Base-by-base conservation (phyloP, 2,113 vertebrate genomes). In the Eulemur rufifrons region DNA sequence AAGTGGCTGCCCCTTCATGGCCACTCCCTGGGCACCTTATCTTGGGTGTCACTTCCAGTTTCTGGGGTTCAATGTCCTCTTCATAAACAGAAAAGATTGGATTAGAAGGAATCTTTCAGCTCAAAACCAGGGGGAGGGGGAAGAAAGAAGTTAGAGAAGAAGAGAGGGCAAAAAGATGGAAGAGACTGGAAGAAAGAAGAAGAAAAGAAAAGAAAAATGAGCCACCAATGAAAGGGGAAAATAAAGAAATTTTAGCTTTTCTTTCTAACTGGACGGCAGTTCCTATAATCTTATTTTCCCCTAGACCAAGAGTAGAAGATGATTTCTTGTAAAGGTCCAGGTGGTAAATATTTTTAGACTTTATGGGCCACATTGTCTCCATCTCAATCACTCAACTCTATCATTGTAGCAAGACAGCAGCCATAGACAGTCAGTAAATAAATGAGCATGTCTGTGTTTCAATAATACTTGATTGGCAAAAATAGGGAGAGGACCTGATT, bases 401-500 rank as follows among this genome's bases (percentile, higher is more conserved):
- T 21, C 39, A 45, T 2, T 52, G 7, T 27, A 50, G 4, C n/a
- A 76, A 37, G 73, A 61, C 95, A 83, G 59, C 5, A 66, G 27
- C 15, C 27, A 27, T 5, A 64, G 61, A 50, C 25, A 68, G 32
- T 64, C 81, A 73, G 27, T 27, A 59, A 54, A 83, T 13, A 37
- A 76, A 56, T 77, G 32, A 47, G 5, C 9, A 14, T 42, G 13
- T 45, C 21, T 93, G 5, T 52, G 47, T 92, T 32, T n/a, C 69
- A 74, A 64, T 87, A 95, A 94, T 92, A 84, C 32, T 86, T 89
- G 69, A 96, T 34, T 82, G 42, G 37, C 42, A 89, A 84, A 94
- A 89, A 39, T 12, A 59, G 20, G 12, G 25, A 66, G 0, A 29
- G 47, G 52, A 42, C 21, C 34, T 92, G 7, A 50, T 32, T 45